phyloP scores from a whole-genome alignment of 2,113 vertebrate species.

The Corythornis madagascariensis region DNA sequence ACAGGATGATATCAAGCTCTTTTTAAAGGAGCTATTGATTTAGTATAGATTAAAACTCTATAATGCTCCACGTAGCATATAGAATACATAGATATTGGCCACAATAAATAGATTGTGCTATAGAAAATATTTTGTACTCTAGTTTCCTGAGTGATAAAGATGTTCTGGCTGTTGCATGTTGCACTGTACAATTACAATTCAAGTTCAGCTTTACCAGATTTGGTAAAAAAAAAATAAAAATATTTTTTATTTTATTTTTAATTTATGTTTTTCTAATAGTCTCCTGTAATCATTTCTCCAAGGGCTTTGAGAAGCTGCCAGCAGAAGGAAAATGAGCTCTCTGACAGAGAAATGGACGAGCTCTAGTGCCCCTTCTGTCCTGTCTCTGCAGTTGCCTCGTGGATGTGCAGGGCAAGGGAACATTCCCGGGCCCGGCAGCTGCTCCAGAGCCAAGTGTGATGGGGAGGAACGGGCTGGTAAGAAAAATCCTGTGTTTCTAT shows the following conservation, averaged over 20 bases:
- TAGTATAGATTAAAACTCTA: not conserved
- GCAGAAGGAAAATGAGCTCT: not conserved
- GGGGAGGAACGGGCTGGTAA: not conserved
- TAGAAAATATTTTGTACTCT: not conserved
- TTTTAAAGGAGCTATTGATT: not conserved
- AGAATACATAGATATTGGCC: not conserved
- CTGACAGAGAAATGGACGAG: not conserved
- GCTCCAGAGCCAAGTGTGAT: not conserved
- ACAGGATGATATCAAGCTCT: not conserved
- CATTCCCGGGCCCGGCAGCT: not conserved
- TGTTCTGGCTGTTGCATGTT: not conserved
- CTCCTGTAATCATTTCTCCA: not conserved
- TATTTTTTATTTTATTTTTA: too few species aligned
- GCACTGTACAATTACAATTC: not conserved
- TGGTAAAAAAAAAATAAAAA: too few species aligned
- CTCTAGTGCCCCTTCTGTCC: not conserved
- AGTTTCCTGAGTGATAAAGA: not conserved
- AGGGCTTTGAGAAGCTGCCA: not conserved
- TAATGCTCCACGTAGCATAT: not conserved
- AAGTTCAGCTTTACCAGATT: not conserved
- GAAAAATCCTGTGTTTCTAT: conserved; percentile 5
- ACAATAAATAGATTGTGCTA: not conserved
- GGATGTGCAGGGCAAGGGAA: not conserved
- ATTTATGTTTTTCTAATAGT: not conserved
- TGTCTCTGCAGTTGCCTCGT: not conserved